These are phyloP conservation scores for Apotomis capreana DNA, from an alignment of 2,888 invertebrate genomes.

Conservation along the genomic window DNA sequence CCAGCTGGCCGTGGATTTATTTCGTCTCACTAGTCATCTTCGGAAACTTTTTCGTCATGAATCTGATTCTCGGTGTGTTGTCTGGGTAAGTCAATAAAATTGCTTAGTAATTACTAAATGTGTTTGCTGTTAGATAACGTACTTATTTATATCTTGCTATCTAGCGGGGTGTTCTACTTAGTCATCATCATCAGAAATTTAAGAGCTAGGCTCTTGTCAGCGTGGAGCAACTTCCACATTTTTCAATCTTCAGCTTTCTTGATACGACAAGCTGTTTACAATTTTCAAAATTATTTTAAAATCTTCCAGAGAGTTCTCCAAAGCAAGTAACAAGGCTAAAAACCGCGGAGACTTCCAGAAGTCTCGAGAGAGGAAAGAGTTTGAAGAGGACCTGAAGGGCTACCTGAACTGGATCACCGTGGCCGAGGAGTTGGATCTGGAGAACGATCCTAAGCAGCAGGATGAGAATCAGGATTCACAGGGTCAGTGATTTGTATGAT, in stretches of 20 bases:
- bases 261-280: no score
- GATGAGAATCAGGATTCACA: slow-evolving; percentile 86
- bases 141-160: neutral
- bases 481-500: slow-evolving; percentile 50
- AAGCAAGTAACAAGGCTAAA: slow-evolving; percentile 99
- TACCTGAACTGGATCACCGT: slow-evolving; percentile 99
- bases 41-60: slow-evolving; percentile 99
- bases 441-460: slow-evolving; percentile 90
- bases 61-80: slow-evolving; percentile 99
- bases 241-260: no score
- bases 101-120: neutral
- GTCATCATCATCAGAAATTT: no score
- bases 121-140: no score
- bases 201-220: no score
- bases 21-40: slow-evolving; percentile 99
- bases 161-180: no score
- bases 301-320: slow-evolving; percentile 97
- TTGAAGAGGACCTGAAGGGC: slow-evolving; percentile 98
- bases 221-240: no score
- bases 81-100: slow-evolving; percentile 90
- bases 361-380: slow-evolving; percentile 97
- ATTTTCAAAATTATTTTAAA: slow-evolving; percentile 19
- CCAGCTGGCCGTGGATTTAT: slow-evolving; percentile 98
- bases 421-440: slow-evolving; percentile 98
- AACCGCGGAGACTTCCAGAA: slow-evolving; percentile 99